Base-by-base conservation (phyloP, 2,888 invertebrate species). In the Rhimphoctona megacephalus region DNA sequence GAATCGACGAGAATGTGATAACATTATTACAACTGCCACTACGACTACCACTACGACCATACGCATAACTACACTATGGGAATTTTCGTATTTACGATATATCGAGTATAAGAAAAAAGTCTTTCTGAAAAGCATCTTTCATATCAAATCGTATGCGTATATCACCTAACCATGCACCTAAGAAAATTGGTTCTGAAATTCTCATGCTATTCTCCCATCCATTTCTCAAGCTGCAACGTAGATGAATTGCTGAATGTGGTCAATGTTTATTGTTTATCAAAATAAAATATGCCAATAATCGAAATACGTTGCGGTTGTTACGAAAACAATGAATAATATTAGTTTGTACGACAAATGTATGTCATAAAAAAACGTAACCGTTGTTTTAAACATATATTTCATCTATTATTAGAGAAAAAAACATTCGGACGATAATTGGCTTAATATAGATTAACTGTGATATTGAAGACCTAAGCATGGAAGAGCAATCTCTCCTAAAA, bases 131-230 rank as follows among this genome's bases (percentile, higher is more conserved):
- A 81, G 72, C 87, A 87, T 88, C 81, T 84, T 76, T 89, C 89
- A 89, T 89, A 89, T 88, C 89, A 70, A 78, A 84, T 85, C 89
- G 87, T 90, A 90, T 89, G 91, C 91, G 90, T 89, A 85, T 78
- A 90, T 7, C 7, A 22, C 11, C 22, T 61, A 90, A 92, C 91
- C 91, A n/a, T n/a, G n/a, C n/a, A 90, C 89, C 88, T 89, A 83
- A 87, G 88, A 90, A 92, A 92, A 93, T 92, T 93, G 90, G 89
- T 89, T 91, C 85, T 85, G 81, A 87, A 89, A 89, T 85, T 87
- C 78, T 74, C 83, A 79, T 46, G 43, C 83, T 69, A 73, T 81
- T 79, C 54, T 25, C 39, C 8, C 52, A 80, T 82, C 76, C 36
- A 78, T 52, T 81, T 64, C 61, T 33, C n/a, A 80, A 73, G 39